Evolutionary conservation across 2,797 vertebrate genomes (phyloP).

Genomic region (Rhinogobio ventralis): DNA sequence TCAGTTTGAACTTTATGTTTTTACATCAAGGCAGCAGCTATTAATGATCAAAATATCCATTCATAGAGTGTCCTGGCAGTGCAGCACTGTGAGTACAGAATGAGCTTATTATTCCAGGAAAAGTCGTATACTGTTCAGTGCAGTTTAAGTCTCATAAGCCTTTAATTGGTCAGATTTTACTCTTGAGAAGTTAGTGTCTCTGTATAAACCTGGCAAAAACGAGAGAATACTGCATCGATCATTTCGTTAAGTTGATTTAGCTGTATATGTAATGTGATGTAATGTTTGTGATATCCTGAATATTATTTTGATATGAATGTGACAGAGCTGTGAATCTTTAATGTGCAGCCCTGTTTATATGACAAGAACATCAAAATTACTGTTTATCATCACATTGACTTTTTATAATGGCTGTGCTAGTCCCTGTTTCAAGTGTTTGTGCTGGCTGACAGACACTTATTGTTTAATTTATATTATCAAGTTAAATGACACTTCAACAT

Average conservation of each 20-base stretch:
- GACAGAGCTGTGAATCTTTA: background rate
- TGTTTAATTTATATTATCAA: background rate
- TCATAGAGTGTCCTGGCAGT: background rate
- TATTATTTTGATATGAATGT: background rate
- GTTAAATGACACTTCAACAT: background rate
- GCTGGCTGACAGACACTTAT: background rate
- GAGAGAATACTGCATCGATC: background rate
- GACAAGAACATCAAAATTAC: background rate
- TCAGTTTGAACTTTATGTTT: background rate
- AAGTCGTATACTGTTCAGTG: conserved; percentile 15
- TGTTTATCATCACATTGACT: background rate
- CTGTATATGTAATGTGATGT: background rate
- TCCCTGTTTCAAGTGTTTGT: background rate
- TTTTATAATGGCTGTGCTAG: background rate
- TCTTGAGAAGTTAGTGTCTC: conserved; percentile 27
- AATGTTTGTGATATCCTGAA: background rate
- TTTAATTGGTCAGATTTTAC: conserved; percentile 28
- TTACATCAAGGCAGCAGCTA: background rate
- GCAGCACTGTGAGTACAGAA: background rate
- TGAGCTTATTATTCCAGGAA: conserved; percentile 16
- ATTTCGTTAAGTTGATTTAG: background rate
- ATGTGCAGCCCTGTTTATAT: background rate
- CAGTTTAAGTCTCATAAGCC: conserved; percentile 34
- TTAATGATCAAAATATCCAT: background rate
- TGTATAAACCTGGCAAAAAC: conserved; percentile 18